phyloP scores from a whole-genome alignment of 2,113 vertebrate species.

The Anhinga rufa region DNA sequence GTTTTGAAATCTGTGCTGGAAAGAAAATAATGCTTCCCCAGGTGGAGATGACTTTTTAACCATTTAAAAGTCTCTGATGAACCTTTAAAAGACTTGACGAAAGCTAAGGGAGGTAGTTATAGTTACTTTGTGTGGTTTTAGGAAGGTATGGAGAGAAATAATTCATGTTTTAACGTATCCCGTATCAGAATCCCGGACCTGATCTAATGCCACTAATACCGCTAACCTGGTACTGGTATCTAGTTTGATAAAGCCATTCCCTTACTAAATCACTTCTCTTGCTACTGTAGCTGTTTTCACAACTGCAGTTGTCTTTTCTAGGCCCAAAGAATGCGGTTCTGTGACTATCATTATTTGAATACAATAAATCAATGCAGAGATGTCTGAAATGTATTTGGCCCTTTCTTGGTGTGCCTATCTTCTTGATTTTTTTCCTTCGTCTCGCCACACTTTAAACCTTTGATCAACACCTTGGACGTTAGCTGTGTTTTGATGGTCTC shows the following conservation, averaged over 20 bases:
- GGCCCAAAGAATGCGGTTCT: not conserved
- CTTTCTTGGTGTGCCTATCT: not conserved
- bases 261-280: not conserved
- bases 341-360: fast-evolving
- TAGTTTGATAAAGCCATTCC: not conserved
- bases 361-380: not conserved
- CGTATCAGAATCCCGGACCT: not conserved
- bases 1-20: not conserved
- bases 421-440: not conserved
- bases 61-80: not conserved
- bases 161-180: not conserved
- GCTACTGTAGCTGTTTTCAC: not conserved
- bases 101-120: not conserved
- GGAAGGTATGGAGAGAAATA: not conserved
- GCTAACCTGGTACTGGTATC: not conserved
- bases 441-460: not conserved
- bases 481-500: not conserved
- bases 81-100: not conserved
- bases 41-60: not conserved
- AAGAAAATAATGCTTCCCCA: not conserved
- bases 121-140: not conserved
- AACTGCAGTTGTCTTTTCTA: not conserved
- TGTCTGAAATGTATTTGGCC: not conserved
- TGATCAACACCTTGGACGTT: not conserved
- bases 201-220: not conserved